phyloP scores from a whole-genome alignment of 2,797 vertebrate genomes.

The Peromyscus aztecus region DNA sequence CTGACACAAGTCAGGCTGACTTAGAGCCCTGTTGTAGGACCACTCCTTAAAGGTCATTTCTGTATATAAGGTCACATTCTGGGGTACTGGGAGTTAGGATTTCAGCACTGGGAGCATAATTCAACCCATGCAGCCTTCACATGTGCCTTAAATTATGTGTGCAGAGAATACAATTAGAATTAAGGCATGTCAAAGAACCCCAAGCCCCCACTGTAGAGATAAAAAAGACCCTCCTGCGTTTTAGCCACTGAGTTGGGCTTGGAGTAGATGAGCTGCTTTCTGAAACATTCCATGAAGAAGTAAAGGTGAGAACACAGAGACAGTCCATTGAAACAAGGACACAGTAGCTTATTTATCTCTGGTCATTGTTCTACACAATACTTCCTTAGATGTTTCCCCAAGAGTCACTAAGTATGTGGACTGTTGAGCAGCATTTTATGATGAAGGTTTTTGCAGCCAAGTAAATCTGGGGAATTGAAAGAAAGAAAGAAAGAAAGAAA shows the following conservation, averaged over 20 bases:
- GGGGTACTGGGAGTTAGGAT: neutral
- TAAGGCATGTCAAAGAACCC: neutral
- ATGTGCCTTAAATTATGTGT: neutral
- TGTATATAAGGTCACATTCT: neutral
- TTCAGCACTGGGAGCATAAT: neutral
- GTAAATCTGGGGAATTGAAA: neutral
- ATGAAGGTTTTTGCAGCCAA: neutral
- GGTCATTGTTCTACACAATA: neutral
- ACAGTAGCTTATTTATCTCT: neutral
- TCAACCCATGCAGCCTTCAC: neutral
- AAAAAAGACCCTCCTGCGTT: neutral
- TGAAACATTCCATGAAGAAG: neutral
- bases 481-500: neutral
- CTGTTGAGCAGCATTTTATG: neutral
- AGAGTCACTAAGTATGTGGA: neutral
- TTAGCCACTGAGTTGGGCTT: neutral
- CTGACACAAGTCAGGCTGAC: neutral
- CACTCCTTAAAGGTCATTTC: neutral
- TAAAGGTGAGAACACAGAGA: neutral
- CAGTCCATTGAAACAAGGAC: neutral
- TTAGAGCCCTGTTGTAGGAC: neutral
- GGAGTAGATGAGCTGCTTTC: neutral
- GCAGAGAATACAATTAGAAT: neutral
- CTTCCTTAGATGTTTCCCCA: neutral
- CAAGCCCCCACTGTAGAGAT: too few relatives aligned